Base-by-base conservation (phyloP, 2,888 invertebrate genomes). In the Melanotus villosus region DNA sequence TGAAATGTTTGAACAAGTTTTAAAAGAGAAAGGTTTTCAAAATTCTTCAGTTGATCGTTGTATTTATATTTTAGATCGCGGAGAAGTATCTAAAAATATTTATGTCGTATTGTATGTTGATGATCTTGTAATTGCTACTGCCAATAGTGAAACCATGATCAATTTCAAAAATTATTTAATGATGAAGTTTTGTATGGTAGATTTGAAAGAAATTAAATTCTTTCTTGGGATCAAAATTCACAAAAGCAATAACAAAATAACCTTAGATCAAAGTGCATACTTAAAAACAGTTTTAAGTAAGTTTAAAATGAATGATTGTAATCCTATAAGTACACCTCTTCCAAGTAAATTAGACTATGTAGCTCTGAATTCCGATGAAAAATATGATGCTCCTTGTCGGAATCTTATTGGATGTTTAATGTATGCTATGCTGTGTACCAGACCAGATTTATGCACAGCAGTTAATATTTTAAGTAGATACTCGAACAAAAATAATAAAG, bases 161-260 rank as follows among this genome's bases (percentile, higher is more conserved):
- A 66, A 50, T 10, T 75, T 74, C 32, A 77, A 77, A 70, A n/a
- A 32, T 3, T 77, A 72, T 71, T 60, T 76, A 64, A 72, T 68
- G 64, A 19, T 52, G n/a, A 65, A 65, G 26, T 75, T 77, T 74
- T 38, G 14, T 16, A 77, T 77, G 68, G 45, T 58, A 7, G 77
- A 78, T 57, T 66, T 77, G 50, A 64, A 71, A 7, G 70, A 75
- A 6, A 71, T 76, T 32, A 71, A 60, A 71, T 43, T 59, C 2
- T 75, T 75, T 45, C 52, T 76, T 6, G 75, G 72, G 18, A 75
- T 75, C 14, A 65, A 45, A 70, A 36, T 75, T 50, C n/a, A 68
- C 14, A 72, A 73, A 57, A 50, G 47, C 36, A 19, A 62, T 7
- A 50, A 65, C 16, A 52, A 14, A 60, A 34, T 75, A 50, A 50